Percentiles rank a stretch among this genome's conserved stretches.
Conservation (phyloP, 2,888 invertebrate species). For the Carpatolechia fugitivella region DNA sequence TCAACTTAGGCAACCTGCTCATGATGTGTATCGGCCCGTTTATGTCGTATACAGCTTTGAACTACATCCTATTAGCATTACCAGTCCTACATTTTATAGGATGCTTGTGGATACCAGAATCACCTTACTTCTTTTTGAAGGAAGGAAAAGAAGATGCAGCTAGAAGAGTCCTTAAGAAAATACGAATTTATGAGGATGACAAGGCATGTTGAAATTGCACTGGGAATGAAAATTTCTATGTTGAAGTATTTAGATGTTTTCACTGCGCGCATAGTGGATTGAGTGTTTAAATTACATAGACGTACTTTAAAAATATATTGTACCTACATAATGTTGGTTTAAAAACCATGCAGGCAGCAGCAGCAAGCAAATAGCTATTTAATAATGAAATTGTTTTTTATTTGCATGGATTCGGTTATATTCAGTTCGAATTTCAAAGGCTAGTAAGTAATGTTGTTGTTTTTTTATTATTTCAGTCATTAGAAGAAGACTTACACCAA, state of each 20-base stretch:
- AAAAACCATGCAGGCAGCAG: too few relatives aligned
- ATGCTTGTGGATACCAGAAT: constrained; percentile 79
- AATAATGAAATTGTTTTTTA: too few relatives aligned
- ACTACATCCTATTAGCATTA: constrained; percentile 62
- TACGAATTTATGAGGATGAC: constrained; percentile 55
- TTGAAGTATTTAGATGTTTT: too few relatives aligned
- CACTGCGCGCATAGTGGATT: too few relatives aligned
- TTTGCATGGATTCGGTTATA: too few relatives aligned
- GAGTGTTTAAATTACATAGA: too few relatives aligned
- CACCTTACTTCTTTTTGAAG: constrained; percentile 79
- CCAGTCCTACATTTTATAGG: constrained; percentile 65
- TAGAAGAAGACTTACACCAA: constrained; percentile 46
- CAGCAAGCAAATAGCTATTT: too few relatives aligned
- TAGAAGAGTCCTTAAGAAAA: constrained; percentile 46
- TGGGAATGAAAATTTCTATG: not conserved
- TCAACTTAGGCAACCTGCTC: constrained; percentile 57
- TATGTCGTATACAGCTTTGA: constrained; percentile 49
- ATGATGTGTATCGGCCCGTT: constrained; percentile 61
- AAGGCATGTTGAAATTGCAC: constrained; percentile 35
- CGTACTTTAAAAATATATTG: too few relatives aligned
- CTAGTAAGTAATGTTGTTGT: too few relatives aligned
- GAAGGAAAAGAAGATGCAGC: constrained; percentile 65
- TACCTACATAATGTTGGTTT: too few relatives aligned
- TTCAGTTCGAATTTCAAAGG: too few relatives aligned
- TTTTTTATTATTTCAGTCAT: constrained; percentile 46